Conservation (phyloP, 2,113 vertebrate genomes). For the Mustelus asterias region DNA sequence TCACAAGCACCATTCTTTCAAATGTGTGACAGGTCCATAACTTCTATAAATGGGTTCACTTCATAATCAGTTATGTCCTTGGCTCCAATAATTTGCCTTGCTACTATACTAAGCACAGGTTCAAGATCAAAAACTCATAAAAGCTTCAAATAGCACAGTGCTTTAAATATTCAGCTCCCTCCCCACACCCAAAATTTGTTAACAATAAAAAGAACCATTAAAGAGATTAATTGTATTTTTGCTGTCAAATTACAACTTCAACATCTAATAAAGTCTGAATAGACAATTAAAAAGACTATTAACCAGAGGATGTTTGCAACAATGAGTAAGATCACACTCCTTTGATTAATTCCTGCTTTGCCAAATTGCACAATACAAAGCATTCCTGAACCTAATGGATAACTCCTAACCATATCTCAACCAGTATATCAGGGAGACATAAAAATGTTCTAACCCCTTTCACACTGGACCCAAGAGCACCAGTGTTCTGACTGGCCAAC, state of each 20-base stretch:
- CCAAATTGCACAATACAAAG: neutral
- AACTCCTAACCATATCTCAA: neutral
- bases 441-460: neutral
- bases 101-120: neutral
- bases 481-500: neutral
- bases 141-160: neutral
- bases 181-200: neutral
- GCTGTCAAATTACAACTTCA: neutral
- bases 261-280: neutral
- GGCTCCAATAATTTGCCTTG: neutral
- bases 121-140: neutral
- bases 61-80: neutral
- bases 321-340: neutral
- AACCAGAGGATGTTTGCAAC: neutral
- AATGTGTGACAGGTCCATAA: neutral
- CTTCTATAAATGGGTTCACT: neutral
- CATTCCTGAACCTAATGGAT: neutral
- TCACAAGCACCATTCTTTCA: neutral
- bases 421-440: neutral
- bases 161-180: neutral
- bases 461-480: neutral
- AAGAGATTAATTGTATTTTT: neutral
- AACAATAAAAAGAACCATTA: neutral
- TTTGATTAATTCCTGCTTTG: neutral
- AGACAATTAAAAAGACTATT: neutral